A percentile compares a stretch with the other conserved stretches of the same genome.
Conservation (phyloP, 2,888 invertebrate species). For the Drosophila mulleri region DNA sequence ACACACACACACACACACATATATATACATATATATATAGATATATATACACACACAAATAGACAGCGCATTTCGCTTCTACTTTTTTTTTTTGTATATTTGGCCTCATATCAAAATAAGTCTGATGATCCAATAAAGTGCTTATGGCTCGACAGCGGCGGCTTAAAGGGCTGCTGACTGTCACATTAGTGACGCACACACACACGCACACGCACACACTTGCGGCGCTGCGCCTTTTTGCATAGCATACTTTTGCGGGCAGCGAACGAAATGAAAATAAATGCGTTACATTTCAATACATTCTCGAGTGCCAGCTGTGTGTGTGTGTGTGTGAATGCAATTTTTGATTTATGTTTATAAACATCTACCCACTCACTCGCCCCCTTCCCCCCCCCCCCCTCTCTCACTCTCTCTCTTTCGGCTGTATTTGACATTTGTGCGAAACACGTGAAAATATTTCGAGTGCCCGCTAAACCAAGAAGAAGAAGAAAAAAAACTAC, state of each 20-base stretch:
- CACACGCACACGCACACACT: constrained; percentile 8
- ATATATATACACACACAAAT: constrained; percentile 11
- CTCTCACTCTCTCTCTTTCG: background rate
- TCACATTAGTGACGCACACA: constrained; percentile 74
- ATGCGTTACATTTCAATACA: constrained; percentile 82
- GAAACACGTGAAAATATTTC: constrained; percentile 83
- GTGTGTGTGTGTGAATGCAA: constrained; percentile 42
- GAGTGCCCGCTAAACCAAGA: constrained; percentile 63
- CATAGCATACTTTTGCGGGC: constrained; percentile 74
- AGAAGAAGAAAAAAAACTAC: constrained; percentile 54
- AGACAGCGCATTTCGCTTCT: constrained; percentile 3
- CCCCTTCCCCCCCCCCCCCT: too few relatives aligned
- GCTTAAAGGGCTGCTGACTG: constrained; percentile 73
- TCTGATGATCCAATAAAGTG: constrained; percentile 83
- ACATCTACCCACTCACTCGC: background rate
- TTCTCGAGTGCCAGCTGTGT: constrained; percentile 43
- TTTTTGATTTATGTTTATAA: constrained; percentile 75
- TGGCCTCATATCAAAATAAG: constrained; percentile 79
- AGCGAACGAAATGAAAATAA: constrained; percentile 75
- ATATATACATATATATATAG: background rate
- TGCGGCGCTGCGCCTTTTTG: constrained; percentile 44
- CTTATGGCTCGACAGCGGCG: constrained; percentile 74
- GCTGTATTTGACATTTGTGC: constrained; percentile 80
- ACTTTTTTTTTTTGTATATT: constrained; percentile 40
- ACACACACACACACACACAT: constrained; percentile 25